phyloP scores from a whole-genome alignment of 2,888 invertebrate genomes.

The Drosophila atripex region DNA sequence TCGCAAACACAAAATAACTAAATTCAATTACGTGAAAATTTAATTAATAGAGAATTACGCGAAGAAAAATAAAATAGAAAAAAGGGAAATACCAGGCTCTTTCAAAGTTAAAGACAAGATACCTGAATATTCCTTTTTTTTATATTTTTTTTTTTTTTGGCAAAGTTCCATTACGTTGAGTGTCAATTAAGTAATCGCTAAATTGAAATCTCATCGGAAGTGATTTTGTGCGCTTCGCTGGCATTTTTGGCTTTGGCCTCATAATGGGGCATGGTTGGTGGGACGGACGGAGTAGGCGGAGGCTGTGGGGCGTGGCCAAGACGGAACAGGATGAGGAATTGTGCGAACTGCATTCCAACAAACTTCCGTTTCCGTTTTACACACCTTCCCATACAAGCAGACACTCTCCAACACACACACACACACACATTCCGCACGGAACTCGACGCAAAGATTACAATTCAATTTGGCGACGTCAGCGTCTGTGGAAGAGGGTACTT shows the following conservation, averaged over 20 bases:
- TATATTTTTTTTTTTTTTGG: conserved; percentile 19
- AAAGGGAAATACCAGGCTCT: background rate
- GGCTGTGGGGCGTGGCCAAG: background rate
- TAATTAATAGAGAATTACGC: conserved; percentile 28
- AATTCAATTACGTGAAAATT: conserved; percentile 25
- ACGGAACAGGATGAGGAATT: conserved; percentile 32
- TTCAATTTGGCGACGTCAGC: conserved; percentile 68
- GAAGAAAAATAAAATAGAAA: background rate
- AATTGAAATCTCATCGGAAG: conserved; percentile 77
- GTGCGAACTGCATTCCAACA: conserved; percentile 65
- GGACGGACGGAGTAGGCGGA: background rate
- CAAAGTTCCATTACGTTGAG: conserved; percentile 70
- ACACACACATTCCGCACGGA: conserved; percentile 13
- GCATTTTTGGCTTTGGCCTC: conserved; percentile 47
- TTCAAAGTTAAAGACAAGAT: conserved; percentile 21
- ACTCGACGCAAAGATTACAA: conserved; percentile 53
- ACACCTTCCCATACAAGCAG: conserved; percentile 26
- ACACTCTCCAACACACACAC: background rate
- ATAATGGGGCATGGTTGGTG: conserved; percentile 34
- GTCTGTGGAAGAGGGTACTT: conserved; percentile 17
- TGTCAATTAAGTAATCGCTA: conserved; percentile 77
- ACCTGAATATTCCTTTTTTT: conserved; percentile 20
- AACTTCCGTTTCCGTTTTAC: conserved; percentile 69
- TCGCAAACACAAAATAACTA: conserved; percentile 4
- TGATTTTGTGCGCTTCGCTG: conserved; percentile 65